Evolutionary conservation across 2,797 vertebrate genomes (phyloP).

Genomic region (Tiaroga cobitis): DNA sequence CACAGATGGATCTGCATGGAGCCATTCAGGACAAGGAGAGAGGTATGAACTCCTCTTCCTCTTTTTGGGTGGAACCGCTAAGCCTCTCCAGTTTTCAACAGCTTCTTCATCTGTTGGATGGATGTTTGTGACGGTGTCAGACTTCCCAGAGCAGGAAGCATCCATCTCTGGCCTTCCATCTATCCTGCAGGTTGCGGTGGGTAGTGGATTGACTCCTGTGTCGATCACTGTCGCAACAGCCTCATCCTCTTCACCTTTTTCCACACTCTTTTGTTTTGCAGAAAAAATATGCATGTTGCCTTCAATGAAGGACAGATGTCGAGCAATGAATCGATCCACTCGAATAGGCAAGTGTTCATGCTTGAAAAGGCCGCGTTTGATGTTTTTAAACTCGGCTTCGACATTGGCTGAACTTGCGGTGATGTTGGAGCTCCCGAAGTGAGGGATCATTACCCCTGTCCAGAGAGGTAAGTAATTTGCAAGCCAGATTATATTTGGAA

Average conservation of each 20-base stretch:
- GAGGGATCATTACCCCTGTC: no score
- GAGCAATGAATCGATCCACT: no score
- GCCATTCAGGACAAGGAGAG: constrained; percentile 34
- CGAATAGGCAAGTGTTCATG: no score
- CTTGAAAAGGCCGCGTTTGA: no score
- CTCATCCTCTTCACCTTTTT: constrained; percentile 15
- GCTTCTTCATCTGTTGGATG: background rate
- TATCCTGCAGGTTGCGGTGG: background rate
- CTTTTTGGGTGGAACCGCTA: constrained; percentile 8
- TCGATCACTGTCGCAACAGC: background rate
- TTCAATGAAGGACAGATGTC: background rate
- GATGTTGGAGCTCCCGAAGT: no score
- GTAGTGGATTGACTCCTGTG: background rate
- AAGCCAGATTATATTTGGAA: no score
- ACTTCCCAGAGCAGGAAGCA: background rate
- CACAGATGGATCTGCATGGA: constrained; percentile 25
- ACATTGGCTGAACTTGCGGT: no score
- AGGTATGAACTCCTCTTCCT: constrained; percentile 27
- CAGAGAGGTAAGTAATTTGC: no score
- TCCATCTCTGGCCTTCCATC: background rate
- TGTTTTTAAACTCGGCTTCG: no score
- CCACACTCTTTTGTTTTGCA: constrained; percentile 9
- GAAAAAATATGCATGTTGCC: constrained; percentile 36
- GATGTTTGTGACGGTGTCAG: constrained; percentile 7
- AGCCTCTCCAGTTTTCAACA: constrained; percentile 37